Conservation (phyloP, 2,888 invertebrate genomes). For the Lasioglossum zephyrum region DNA sequence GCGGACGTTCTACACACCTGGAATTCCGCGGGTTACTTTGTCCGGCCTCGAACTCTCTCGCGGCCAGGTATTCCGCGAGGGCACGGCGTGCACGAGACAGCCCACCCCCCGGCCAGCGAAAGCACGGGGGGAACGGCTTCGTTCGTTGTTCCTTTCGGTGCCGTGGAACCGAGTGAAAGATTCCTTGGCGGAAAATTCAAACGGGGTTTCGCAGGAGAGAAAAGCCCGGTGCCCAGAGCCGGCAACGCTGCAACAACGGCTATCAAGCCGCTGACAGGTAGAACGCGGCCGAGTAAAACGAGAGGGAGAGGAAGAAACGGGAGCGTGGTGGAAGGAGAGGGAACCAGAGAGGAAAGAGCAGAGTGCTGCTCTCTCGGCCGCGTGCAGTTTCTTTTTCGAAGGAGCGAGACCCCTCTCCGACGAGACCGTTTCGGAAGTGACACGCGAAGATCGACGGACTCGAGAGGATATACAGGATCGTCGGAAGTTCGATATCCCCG, state of each 20-base stretch:
- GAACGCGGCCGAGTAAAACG: constrained; percentile 10
- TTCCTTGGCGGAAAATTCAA: constrained; percentile 54
- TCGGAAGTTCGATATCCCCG: neutral
- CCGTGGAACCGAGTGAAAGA: neutral
- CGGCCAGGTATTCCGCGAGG: neutral
- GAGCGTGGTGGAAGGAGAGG: constrained; percentile 2
- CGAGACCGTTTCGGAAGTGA: constrained; percentile 1
- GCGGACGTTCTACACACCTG: neutral
- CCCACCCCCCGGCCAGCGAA: neutral
- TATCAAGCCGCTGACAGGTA: constrained; percentile 51
- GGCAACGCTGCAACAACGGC: constrained; percentile 33
- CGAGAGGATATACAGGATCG: neutral
- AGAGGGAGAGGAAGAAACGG: constrained; percentile 8
- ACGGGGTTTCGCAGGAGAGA: constrained; percentile 1
- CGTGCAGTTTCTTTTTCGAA: constrained; percentile 38
- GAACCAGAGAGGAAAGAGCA: constrained; percentile 9
- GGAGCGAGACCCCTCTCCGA: neutral
- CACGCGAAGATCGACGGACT: constrained; percentile 33
- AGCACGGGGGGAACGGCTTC: constrained; percentile 17
- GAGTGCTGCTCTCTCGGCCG: neutral
- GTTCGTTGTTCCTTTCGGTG: neutral
- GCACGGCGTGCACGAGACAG: neutral
- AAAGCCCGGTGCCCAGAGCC: constrained; percentile 10
- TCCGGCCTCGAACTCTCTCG: constrained; percentile 5
- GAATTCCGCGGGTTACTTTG: neutral